Conservation (phyloP, 2,888 invertebrate genomes). For the Hyalella azteca region DNA sequence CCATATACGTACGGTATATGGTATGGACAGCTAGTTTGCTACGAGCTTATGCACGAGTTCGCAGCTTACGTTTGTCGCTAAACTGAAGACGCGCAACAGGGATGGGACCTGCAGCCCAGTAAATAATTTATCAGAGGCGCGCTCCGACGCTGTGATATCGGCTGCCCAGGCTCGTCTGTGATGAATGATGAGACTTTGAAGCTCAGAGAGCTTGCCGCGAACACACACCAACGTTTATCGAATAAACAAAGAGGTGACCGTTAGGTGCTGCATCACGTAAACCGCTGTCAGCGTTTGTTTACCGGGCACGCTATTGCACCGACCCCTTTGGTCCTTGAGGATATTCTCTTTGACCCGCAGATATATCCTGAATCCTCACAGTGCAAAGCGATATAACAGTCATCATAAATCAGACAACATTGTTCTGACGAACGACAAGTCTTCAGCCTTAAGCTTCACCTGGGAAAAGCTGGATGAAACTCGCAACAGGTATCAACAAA, state of each 20-base stretch:
- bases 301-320: background rate
- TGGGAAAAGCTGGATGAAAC: too few species aligned
- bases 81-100: background rate
- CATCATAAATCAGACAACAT: too few species aligned
- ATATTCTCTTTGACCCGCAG: too few species aligned
- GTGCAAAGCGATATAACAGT: too few species aligned
- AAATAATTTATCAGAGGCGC: background rate
- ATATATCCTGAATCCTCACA: too few species aligned
- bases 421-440: too few species aligned
- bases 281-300: slow-evolving; percentile 19
- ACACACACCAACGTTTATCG: background rate
- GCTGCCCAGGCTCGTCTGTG: background rate
- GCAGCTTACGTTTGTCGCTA: background rate
- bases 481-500: too few species aligned
- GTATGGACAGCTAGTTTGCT: too few species aligned
- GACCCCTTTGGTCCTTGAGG: background rate
- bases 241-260: slow-evolving; percentile 32
- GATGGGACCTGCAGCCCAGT: background rate
- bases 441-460: too few species aligned
- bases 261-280: background rate
- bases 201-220: slow-evolving; percentile 2
- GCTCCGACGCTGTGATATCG: slow-evolving; percentile 2
- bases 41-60: too few species aligned
- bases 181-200: slow-evolving; percentile 30
- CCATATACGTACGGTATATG: too few species aligned